Conservation (phyloP, 1,140 invertebrate species). For the Teleopsis dalmanni region DNA sequence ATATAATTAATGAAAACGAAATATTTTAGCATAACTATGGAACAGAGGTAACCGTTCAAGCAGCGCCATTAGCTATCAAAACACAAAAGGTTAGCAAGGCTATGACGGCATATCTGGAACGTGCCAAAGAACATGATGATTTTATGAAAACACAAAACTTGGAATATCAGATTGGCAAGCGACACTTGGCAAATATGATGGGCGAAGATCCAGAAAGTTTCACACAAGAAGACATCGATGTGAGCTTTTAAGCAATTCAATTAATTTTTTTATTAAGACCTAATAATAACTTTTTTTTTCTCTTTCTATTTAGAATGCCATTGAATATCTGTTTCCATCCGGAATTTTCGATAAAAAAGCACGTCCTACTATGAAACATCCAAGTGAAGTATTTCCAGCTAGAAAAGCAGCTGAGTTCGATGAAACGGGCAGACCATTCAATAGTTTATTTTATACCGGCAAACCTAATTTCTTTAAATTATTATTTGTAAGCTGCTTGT, state of each 20-base stretch:
- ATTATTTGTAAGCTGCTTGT: slow-evolving; percentile 61
- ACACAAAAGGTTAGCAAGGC: slow-evolving; percentile 70
- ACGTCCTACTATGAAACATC: slow-evolving; percentile 78
- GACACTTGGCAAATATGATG: slow-evolving; percentile 98
- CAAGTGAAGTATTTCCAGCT: slow-evolving; percentile 75
- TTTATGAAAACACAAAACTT: slow-evolving; percentile 75
- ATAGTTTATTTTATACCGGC: slow-evolving; percentile 84
- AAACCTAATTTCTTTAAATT: slow-evolving; percentile 74
- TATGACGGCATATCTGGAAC: slow-evolving; percentile 79
- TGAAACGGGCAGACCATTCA: slow-evolving; percentile 74
- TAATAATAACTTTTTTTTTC: slow-evolving; percentile 10
- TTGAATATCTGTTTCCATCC: slow-evolving; percentile 87
- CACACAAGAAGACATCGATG: slow-evolving; percentile 80
- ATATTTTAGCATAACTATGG: no score
- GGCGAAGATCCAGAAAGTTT: slow-evolving; percentile 81
- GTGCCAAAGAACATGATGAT: slow-evolving; percentile 70
- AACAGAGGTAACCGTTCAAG: slow-evolving; percentile 34
- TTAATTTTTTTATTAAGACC: background rate
- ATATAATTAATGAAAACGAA: background rate
- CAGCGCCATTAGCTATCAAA: slow-evolving; percentile 34
- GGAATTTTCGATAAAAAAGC: slow-evolving; percentile 76
- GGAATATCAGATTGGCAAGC: slow-evolving; percentile 84
- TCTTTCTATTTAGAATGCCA: slow-evolving; percentile 66
- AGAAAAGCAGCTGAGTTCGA: slow-evolving; percentile 87
- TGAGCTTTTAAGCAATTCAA: slow-evolving; percentile 32